A percentile compares a stretch with the other conserved stretches of the same genome.
phyloP scores from a whole-genome alignment of 2,113 vertebrate species.

The Perca schrenkii region DNA sequence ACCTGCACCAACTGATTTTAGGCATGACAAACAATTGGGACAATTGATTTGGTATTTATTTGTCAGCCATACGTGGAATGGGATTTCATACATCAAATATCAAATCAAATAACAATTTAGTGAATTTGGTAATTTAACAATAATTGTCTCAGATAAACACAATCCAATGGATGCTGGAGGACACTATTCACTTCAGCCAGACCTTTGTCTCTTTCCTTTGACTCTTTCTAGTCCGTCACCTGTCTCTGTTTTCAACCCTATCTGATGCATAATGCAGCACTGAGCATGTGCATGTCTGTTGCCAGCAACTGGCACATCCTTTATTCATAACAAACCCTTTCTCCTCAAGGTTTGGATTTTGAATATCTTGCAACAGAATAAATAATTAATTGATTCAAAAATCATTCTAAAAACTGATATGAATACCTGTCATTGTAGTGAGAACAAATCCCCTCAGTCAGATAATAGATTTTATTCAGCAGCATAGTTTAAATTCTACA shows the following conservation, averaged over 20 bases:
- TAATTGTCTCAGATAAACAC: neutral
- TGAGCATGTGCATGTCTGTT: slow-evolving; percentile 49
- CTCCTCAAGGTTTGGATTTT: slow-evolving; percentile 69
- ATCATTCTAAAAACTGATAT: slow-evolving; percentile 17
- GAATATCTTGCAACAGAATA: slow-evolving; percentile 48
- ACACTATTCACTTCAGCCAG: neutral
- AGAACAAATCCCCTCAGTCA: slow-evolving; percentile 56
- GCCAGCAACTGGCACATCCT: slow-evolving; percentile 54
- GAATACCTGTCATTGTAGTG: slow-evolving; percentile 46
- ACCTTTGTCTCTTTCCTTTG: neutral
- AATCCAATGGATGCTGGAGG: neutral
- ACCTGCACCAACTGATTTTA: neutral
- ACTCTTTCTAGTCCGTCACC: slow-evolving; percentile 50
- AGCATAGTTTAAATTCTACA: slow-evolving; percentile 40
- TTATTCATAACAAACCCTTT: slow-evolving; percentile 72
- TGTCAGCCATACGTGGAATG: neutral
- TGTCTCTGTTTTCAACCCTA: slow-evolving; percentile 41
- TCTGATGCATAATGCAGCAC: slow-evolving; percentile 71
- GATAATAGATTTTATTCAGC: slow-evolving; percentile 51
- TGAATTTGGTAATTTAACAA: neutral
- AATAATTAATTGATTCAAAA: slow-evolving; percentile 71
- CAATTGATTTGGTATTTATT: neutral
- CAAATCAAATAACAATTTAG: neutral
- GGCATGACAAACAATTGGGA: neutral
- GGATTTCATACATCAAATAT: neutral